These are phyloP conservation scores for Cerastis rubricosa DNA, from an alignment of 2,888 invertebrate genomes.

Conservation along the genomic window DNA sequence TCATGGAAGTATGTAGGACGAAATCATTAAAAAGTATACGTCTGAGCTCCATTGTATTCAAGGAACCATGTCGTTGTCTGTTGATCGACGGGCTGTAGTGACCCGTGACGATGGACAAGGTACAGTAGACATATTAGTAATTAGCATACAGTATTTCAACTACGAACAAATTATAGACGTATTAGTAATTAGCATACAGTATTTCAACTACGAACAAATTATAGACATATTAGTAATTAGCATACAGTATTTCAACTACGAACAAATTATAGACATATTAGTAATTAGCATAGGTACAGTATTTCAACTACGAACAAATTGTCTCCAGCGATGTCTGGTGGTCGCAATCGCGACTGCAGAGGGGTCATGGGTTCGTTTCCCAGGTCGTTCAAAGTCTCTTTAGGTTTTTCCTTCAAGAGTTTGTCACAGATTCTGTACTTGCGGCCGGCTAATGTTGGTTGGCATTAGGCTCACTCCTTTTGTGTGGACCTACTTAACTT, in stretches of 20 bases:
- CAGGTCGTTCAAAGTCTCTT: not conserved
- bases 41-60: slow-evolving; percentile 70
- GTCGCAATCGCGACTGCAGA: not conserved
- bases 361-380: not conserved
- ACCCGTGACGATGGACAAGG: slow-evolving; percentile 70
- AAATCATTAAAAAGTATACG: slow-evolving; percentile 69
- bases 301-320: not conserved
- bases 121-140: not conserved
- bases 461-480: not conserved
- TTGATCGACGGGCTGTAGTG: slow-evolving; percentile 71
- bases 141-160: not conserved
- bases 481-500: too few relatives aligned
- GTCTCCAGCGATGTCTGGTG: not conserved
- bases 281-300: not conserved
- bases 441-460: too few relatives aligned
- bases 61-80: slow-evolving; percentile 63
- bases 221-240: not conserved
- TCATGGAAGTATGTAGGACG: slow-evolving; percentile 69
- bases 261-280: not conserved
- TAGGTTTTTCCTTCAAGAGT: not conserved
- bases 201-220: not conserved
- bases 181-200: not conserved
- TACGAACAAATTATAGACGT: not conserved
- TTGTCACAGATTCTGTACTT: not conserved
- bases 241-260: not conserved